Evolutionary conservation across 2,113 vertebrate genomes (phyloP), one percentile per base, ranked within the genome.

Genomic region (Vicugna pacos): DNA sequence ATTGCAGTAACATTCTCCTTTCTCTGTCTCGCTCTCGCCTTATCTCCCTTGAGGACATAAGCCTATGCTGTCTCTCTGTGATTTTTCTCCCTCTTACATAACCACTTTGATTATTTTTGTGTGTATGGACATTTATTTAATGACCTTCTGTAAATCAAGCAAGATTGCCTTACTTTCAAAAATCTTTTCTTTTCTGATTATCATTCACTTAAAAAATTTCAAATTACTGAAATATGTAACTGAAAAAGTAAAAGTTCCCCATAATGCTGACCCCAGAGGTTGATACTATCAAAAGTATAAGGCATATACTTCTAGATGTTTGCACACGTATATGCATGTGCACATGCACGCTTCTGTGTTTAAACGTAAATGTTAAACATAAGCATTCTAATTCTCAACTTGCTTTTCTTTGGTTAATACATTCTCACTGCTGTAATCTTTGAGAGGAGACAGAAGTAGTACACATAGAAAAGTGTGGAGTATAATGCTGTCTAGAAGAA

Each of bases 161-260:
- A 93, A 67, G 30, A 77, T 76, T 96, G 80, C 65, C 65, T 81
- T 87, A 50, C 35, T 62, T 96, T 82, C 35, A 54, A 89, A 95
- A 80, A 77, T 26, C 4, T 50, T 72, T 64, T 72, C 38, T 88
- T 58, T 84, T n/a, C 69, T 75, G 52, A 81, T 60, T 88, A 6
- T 95, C 81, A 76, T 85, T 86, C 35, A 77, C 9, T 84, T 38
- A 64, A 54, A 79, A 52, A 15, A 1, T 0, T 26, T 54, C n/a
- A 56, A 77, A 92, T 77, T 73, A 69, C 26, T 81, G 28, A 93
- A 93, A 54, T 75, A 10, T 76, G 15, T 82, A 46, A 70, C 83
- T 89, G 48, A 79, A 70, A 64, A 91, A 88, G 30, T 64, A n/a
- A 79, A 84, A 77, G 48, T 82, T 80, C 32, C 35, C 9, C 32